Evolutionary conservation across 2,888 invertebrate genomes (phyloP).

Genomic region (Sceliomorpha sp.): DNA sequence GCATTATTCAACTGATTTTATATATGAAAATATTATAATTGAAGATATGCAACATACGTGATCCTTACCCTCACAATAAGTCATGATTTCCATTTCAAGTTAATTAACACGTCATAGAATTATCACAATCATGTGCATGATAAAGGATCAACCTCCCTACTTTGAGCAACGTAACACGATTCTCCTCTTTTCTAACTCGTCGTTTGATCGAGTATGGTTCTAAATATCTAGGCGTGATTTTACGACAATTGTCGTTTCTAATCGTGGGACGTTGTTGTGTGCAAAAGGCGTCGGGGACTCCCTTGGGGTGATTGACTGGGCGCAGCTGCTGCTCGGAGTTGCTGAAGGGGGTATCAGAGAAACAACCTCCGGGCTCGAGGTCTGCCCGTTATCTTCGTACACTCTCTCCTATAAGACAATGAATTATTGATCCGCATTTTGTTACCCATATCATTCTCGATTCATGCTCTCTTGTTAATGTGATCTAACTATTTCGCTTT

Average conservation of each 20-base stretch:
- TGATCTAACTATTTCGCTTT: constrained; percentile 24
- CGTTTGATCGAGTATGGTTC: constrained; percentile 6
- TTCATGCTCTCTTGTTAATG: constrained; percentile 35
- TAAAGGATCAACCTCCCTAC: constrained; percentile 20
- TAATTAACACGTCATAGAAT: too few species aligned
- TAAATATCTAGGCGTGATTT: constrained; percentile 37
- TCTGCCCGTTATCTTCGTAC: constrained; percentile 74
- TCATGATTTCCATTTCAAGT: too few species aligned
- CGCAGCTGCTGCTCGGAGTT: constrained; percentile 82
- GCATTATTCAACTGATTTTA: too few species aligned
- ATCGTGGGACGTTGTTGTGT: constrained; percentile 72
- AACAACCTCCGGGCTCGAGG: constrained; percentile 85
- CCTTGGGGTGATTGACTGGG: constrained; percentile 81
- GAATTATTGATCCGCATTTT: constrained; percentile 67
- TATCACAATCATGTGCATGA: too few species aligned
- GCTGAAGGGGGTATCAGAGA: constrained; percentile 85
- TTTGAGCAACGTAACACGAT: constrained; percentile 13
- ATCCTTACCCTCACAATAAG: too few species aligned
- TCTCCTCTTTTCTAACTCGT: constrained; percentile 3
- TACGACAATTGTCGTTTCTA: constrained; percentile 43
- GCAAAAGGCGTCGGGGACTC: constrained; percentile 82
- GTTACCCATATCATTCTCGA: constrained; percentile 28
- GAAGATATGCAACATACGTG: too few species aligned
- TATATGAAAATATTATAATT: too few species aligned
- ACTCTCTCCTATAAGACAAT: constrained; percentile 76